Percentiles rank a stretch among this genome's conserved stretches.
phyloP scores from a whole-genome alignment of 2,113 vertebrate species.

The Paedocypris sp. region DNA sequence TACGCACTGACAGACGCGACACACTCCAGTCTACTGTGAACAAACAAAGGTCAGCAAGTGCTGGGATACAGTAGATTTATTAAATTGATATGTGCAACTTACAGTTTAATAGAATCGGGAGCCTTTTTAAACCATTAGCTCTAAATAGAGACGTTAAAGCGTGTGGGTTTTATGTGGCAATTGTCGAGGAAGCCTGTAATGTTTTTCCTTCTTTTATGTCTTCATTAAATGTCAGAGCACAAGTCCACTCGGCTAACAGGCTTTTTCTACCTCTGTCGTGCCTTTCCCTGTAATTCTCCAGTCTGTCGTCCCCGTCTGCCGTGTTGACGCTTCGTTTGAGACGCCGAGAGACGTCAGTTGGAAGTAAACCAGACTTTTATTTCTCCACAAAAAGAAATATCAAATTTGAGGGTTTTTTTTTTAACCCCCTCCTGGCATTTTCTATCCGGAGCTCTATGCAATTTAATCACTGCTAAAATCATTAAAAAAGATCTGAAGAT shows the following conservation, averaged over 20 bases:
- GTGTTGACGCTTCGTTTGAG: slow-evolving; percentile 45
- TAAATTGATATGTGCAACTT: slow-evolving; percentile 28
- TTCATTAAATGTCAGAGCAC: slow-evolving; percentile 33
- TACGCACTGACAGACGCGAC: slow-evolving; percentile 29
- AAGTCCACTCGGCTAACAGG: slow-evolving; percentile 15
- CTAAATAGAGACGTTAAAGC: slow-evolving; percentile 23
- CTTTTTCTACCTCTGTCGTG: neutral
- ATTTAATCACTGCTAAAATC: slow-evolving; percentile 75
- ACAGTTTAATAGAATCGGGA: slow-evolving; percentile 24
- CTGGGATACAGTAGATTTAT: slow-evolving; percentile 18
- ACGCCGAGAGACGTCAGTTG: slow-evolving; percentile 44
- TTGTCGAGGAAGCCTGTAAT: slow-evolving; percentile 28
- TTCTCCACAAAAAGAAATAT: slow-evolving; percentile 64
- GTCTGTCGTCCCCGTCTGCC: neutral
- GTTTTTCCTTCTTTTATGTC: slow-evolving; percentile 27
- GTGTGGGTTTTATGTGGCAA: slow-evolving; percentile 29
- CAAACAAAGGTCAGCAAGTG: slow-evolving; percentile 36
- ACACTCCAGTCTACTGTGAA: slow-evolving; percentile 29
- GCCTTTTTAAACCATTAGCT: slow-evolving; percentile 25
- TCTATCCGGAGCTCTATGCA: slow-evolving; percentile 67
- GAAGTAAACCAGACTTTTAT: slow-evolving; percentile 57
- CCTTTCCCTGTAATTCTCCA: neutral
- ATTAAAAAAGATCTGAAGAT: slow-evolving; percentile 76
- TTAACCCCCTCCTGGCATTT: slow-evolving; percentile 56
- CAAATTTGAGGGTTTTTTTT: slow-evolving; percentile 64